phyloP scores from a whole-genome alignment of 2,113 vertebrate genomes.

The Damaliscus lunatus region DNA sequence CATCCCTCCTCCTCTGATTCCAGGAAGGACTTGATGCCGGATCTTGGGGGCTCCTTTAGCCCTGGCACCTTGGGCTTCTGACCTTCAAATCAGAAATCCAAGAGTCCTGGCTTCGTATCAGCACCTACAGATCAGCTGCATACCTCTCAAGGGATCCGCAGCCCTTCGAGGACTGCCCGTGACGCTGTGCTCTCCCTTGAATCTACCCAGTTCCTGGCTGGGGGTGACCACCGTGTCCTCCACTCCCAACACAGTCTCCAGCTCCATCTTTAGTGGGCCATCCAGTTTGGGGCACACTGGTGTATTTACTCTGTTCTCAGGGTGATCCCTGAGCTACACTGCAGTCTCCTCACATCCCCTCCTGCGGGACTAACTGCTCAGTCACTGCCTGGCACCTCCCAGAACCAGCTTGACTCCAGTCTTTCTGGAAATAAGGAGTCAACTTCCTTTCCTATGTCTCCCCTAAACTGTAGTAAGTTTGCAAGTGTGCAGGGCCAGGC shows the following conservation, averaged over 20 bases:
- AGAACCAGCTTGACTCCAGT: background rate
- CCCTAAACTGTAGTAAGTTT: background rate
- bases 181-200: fast-evolving
- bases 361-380: background rate
- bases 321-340: background rate
- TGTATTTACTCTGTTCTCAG: background rate
- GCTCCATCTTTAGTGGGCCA: background rate
- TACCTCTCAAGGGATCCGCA: background rate
- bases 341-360: background rate
- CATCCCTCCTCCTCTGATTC: fast-evolving
- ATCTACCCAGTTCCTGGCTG: background rate
- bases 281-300: background rate
- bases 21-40: background rate
- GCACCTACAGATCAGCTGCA: background rate
- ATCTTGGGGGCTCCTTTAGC: background rate
- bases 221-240: background rate
- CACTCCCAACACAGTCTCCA: background rate
- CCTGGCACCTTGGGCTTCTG: background rate
- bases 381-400: background rate
- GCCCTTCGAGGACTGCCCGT: fast-evolving
- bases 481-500: background rate
- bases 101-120: background rate
- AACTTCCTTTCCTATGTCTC: background rate
- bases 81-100: background rate
- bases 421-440: fast-evolving